Evolutionary conservation across 2,113 vertebrate species (phyloP).

Genomic region (Sigmodon hispidus): DNA sequence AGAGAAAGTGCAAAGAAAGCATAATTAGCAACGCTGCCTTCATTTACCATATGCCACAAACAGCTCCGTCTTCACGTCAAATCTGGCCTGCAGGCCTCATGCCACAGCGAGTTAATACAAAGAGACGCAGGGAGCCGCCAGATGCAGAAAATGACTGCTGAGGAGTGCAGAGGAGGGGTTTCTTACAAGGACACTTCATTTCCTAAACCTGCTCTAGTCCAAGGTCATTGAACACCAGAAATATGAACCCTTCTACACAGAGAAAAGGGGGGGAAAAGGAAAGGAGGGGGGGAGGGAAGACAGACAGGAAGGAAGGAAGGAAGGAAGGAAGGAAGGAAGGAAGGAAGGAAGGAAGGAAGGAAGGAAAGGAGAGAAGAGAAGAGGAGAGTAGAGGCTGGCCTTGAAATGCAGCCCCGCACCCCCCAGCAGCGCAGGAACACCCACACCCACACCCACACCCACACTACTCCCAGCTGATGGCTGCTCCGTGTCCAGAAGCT

Average conservation of each 20-base stretch:
- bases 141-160: not conserved
- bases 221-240: constrained; percentile 26
- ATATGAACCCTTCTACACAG: rapidly evolving
- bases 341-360: rapidly evolving
- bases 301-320: rapidly evolving
- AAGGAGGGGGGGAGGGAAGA: not conserved
- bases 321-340: not conserved
- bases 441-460: not conserved
- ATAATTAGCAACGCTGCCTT: not conserved
- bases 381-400: not conserved
- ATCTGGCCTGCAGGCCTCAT: constrained; percentile 51
- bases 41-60: constrained; percentile 39
- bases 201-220: constrained; percentile 11
- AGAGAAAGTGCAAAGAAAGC: not conserved
- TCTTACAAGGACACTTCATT: not conserved
- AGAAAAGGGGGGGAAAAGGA: not conserved
- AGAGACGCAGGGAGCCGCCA: constrained; percentile 53
- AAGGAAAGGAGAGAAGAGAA: not conserved
- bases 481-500: constrained; percentile 19
- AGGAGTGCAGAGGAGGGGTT: not conserved
- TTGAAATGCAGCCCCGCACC: constrained; percentile 43
- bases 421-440: constrained; percentile 30
- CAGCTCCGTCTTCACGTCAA: constrained; percentile 32
- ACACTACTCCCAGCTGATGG: constrained; percentile 73
- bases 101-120: constrained; percentile 34